Conservation (phyloP, 2,888 invertebrate genomes). For the Ophion obscuratus region DNA sequence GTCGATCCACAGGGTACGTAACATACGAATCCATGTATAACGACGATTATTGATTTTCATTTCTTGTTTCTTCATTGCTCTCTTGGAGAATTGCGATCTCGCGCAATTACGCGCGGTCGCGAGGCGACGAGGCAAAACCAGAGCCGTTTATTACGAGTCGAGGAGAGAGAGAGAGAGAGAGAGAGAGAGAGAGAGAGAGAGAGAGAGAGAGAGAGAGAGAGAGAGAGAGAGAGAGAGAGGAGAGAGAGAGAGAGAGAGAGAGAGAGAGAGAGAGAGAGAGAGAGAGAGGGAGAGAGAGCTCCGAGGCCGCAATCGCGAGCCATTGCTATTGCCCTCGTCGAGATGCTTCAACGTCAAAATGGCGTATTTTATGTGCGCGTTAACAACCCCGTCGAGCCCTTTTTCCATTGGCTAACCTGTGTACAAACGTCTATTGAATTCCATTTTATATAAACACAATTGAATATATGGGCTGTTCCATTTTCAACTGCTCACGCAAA, state of each 20-base stretch:
- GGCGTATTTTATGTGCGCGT: not conserved
- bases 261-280: not conserved
- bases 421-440: too few species aligned
- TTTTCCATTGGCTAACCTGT: not conserved
- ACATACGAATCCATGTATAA: slow-evolving; percentile 42
- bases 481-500: too few species aligned
- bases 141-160: slow-evolving; percentile 30
- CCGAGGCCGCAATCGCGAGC: too few species aligned
- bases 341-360: not conserved
- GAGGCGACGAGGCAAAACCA: slow-evolving; percentile 26
- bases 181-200: not conserved
- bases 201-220: not conserved
- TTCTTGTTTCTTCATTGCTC: not conserved
- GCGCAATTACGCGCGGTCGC: slow-evolving; percentile 44
- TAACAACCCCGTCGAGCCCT: not conserved
- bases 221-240: not conserved
- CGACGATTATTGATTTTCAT: slow-evolving; percentile 25
- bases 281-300: not conserved
- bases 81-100: slow-evolving; percentile 41
- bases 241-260: too few species aligned
- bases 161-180: not conserved
- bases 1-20: slow-evolving; percentile 5
- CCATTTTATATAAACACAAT: too few species aligned
- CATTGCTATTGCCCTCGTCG: slow-evolving; percentile 20
- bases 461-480: too few species aligned